A percentile compares a stretch with the other conserved stretches of the same genome.
These are phyloP conservation scores for Thunnus albacares DNA, from an alignment of 2,797 vertebrate species.

Conservation along the genomic window DNA sequence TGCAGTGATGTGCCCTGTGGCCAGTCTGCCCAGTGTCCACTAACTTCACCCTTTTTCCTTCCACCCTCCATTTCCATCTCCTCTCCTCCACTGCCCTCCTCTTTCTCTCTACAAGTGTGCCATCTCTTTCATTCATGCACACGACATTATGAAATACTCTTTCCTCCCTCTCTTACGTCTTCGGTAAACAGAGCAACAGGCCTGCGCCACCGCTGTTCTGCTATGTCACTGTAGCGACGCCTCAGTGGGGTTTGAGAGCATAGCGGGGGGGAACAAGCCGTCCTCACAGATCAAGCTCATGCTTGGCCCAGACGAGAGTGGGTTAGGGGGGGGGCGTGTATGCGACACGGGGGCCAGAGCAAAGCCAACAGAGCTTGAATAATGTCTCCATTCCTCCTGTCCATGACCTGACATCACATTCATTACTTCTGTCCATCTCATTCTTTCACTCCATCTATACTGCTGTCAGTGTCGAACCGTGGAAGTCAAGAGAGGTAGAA, in stretches of 20 bases:
- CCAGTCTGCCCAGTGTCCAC: conserved; percentile 76
- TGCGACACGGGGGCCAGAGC: conserved; percentile 30
- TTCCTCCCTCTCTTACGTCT: conserved; percentile 7
- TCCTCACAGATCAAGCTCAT: conserved; percentile 65
- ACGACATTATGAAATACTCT: conserved; percentile 18
- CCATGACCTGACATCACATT: conserved; percentile 37
- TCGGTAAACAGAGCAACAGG: conserved; percentile 25
- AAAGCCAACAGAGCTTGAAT: conserved; percentile 59
- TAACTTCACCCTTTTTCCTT: conserved; percentile 39
- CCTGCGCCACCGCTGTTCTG: conserved; percentile 28
- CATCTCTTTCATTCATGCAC: conserved; percentile 29
- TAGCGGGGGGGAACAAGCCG: conserved; percentile 29
- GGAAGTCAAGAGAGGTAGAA: conserved; percentile 4
- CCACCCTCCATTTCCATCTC: conserved; percentile 12
- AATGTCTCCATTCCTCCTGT: conserved; percentile 38
- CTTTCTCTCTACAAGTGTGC: conserved; percentile 22
- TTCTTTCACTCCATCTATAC: conserved; percentile 6
- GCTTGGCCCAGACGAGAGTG: conserved; percentile 17
- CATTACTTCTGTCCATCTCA: conserved; percentile 29
- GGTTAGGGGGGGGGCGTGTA: conserved; percentile 12
- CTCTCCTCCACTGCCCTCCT: background rate
- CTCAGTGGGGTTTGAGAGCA: conserved; percentile 51
- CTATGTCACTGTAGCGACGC: conserved; percentile 34
- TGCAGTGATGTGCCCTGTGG: conserved; percentile 81
- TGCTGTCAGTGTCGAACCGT: conserved; percentile 13